Conservation (phyloP, 1,140 invertebrate species). For the Drosophila rufa region DNA sequence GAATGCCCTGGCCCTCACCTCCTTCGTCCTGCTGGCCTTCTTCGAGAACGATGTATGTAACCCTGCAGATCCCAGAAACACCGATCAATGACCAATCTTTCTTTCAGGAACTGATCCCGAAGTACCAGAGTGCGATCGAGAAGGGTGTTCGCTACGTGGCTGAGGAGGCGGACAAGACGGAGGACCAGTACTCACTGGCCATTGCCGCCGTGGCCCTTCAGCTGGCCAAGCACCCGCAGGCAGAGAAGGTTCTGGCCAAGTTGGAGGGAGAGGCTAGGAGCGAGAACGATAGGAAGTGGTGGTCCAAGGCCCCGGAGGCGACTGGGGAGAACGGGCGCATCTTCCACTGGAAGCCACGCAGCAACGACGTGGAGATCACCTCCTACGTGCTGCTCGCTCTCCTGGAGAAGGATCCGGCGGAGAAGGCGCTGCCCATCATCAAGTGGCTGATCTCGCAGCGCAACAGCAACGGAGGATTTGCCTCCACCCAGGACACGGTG, state of each 20-base stretch:
- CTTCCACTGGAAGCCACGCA: constrained; percentile 85
- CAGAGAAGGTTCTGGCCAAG: constrained; percentile 62
- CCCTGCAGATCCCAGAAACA: not conserved
- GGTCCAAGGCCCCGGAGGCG: constrained; percentile 80
- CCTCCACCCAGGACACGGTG: constrained; percentile 90
- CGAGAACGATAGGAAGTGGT: constrained; percentile 74
- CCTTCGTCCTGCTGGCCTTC: constrained; percentile 93
- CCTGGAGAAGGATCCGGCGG: constrained; percentile 87
- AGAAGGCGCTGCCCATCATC: constrained; percentile 87
- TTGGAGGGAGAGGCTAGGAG: constrained; percentile 52
- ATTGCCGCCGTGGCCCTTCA: constrained; percentile 92
- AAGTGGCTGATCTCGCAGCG: constrained; percentile 91
- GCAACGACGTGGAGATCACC: constrained; percentile 92
- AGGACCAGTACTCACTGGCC: constrained; percentile 92
- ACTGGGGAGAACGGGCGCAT: not conserved
- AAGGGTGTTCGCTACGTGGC: constrained; percentile 93
- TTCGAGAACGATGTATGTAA: constrained; percentile 89
- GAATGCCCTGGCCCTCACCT: constrained; percentile 91
- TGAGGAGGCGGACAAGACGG: constrained; percentile 88
- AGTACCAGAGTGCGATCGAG: constrained; percentile 89
- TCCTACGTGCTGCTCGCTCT: constrained; percentile 90
- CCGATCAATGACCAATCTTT: not conserved
- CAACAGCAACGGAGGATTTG: constrained; percentile 92
- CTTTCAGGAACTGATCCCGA: constrained; percentile 78
- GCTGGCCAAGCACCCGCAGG: constrained; percentile 88